Base-by-base conservation (phyloP, 2,888 invertebrate genomes). In the Tridacna crocea region DNA sequence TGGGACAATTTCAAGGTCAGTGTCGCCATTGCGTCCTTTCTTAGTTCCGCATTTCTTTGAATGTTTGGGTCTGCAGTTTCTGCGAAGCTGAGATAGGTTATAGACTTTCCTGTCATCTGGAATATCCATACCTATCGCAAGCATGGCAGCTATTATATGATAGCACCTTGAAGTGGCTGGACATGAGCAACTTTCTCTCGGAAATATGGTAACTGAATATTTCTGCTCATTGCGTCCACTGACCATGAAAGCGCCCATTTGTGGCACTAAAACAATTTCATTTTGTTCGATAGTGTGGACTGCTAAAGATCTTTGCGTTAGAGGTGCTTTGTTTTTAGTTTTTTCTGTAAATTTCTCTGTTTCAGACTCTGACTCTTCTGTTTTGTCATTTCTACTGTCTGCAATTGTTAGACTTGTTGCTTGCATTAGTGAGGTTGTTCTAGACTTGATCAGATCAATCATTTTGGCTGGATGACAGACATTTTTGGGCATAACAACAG, bases 401-500 rank as follows among this genome's bases (percentile, higher is more conserved):
- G 66, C n/a, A n/a, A n/a, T n/a, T n/a, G n/a, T n/a, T n/a, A n/a
- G n/a, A n/a, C n/a, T n/a, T n/a, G n/a, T n/a, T n/a, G n/a, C n/a
- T n/a, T n/a, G n/a, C n/a, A n/a, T n/a, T n/a, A n/a, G n/a, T n/a
- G n/a, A n/a, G n/a, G n/a, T n/a, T n/a, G n/a, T n/a, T n/a, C n/a
- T n/a, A n/a, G n/a, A n/a, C n/a, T n/a, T n/a, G n/a, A n/a, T n/a
- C n/a, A n/a, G n/a, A n/a, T n/a, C n/a, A n/a, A n/a, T n/a, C n/a
- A n/a, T n/a, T n/a, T n/a, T n/a, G 27, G 61, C 76, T 19, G 76
- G 79, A 61, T 82, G 82, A 75, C 72, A 17, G 65, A 61, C 60
- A 61, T 70, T 63, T 66, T 61, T 47, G 60, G n/a, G n/a, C n/a
- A n/a, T n/a, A 19, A 13, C 22, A 0, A 75, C 48, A 0, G 55